Conservation (phyloP, 2,888 invertebrate species). For the Macrophya alboannulata region DNA sequence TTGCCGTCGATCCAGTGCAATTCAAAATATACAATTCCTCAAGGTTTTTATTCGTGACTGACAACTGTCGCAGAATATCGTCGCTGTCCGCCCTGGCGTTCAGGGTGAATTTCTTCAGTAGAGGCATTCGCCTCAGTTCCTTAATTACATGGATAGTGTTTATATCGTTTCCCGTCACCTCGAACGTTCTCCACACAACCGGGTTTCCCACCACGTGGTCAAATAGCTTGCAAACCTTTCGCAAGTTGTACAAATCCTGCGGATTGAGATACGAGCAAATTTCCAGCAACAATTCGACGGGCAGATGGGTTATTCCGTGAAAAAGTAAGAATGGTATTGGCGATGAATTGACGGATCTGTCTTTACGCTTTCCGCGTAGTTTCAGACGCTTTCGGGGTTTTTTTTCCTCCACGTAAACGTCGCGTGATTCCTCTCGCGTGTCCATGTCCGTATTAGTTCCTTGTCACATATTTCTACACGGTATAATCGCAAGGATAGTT, state of each 20-base stretch:
- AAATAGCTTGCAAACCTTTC: conserved; percentile 68
- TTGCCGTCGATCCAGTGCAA: conserved; percentile 69
- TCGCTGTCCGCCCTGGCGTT: conserved; percentile 69
- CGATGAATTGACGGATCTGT: background rate
- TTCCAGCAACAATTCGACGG: conserved; percentile 69
- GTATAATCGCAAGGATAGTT: background rate
- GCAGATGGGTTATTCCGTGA: conserved; percentile 62
- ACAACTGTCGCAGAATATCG: conserved; percentile 71
- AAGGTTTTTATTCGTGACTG: conserved; percentile 70
- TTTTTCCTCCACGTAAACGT: background rate
- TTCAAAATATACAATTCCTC: conserved; percentile 67
- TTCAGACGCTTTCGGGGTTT: conserved; percentile 37
- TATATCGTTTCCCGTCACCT: conserved; percentile 66
- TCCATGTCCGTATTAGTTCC: conserved; percentile 19
- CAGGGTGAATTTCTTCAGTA: conserved; percentile 67
- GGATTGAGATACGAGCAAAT: conserved; percentile 69
- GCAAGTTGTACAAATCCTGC: conserved; percentile 66
- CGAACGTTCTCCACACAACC: conserved; percentile 69
- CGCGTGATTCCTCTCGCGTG: conserved; percentile 29
- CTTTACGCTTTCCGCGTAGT: conserved; percentile 2
- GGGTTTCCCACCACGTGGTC: conserved; percentile 66
- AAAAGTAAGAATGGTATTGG: background rate
- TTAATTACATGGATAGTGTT: conserved; percentile 67
- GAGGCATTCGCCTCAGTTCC: conserved; percentile 71
- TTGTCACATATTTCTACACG: conserved; percentile 41